Evolutionary conservation across 1,140 invertebrate genomes (phyloP).

Genomic region (Apis dorsata): DNA sequence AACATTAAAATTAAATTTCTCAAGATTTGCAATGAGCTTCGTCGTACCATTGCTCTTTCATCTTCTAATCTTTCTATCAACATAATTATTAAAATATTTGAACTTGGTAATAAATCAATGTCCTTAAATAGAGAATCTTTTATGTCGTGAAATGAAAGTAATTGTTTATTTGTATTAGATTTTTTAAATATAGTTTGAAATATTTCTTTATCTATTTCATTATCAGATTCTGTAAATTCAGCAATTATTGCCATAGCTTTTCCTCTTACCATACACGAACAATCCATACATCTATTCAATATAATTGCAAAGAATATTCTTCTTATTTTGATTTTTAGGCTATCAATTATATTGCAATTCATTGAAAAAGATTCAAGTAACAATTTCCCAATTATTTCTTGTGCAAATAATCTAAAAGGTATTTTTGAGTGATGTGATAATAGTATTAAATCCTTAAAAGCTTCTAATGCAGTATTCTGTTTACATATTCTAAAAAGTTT

Average conservation of each 20-base stretch:
- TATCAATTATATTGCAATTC: slow-evolving; percentile 51
- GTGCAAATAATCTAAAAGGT: slow-evolving; percentile 80
- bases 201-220: slow-evolving; percentile 69
- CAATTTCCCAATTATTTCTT: slow-evolving; percentile 82
- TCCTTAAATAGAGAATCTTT: slow-evolving; percentile 57
- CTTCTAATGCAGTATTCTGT: slow-evolving; percentile 67
- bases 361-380: slow-evolving; percentile 68
- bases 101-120: slow-evolving; percentile 73
- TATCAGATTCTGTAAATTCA: slow-evolving; percentile 76
- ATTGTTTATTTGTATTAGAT: slow-evolving; percentile 60
- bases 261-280: slow-evolving; percentile 81
- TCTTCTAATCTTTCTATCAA: slow-evolving; percentile 80
- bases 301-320: slow-evolving; percentile 79
- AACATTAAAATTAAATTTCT: slow-evolving; percentile 63
- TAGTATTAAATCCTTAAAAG: slow-evolving; percentile 80
- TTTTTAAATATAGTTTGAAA: slow-evolving; percentile 79
- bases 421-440: slow-evolving; percentile 80
- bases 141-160: slow-evolving; percentile 63
- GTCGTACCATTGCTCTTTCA: slow-evolving; percentile 82
- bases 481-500: slow-evolving; percentile 78
- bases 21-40: slow-evolving; percentile 81
- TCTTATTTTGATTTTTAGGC: slow-evolving; percentile 59
- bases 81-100: slow-evolving; percentile 75
- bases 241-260: slow-evolving; percentile 81
- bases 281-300: slow-evolving; percentile 81